These are phyloP conservation scores for Ophiothrix spiculata DNA, from an alignment of 35 echinoderm and acorn worm genomes.

Conservation along the genomic window DNA sequence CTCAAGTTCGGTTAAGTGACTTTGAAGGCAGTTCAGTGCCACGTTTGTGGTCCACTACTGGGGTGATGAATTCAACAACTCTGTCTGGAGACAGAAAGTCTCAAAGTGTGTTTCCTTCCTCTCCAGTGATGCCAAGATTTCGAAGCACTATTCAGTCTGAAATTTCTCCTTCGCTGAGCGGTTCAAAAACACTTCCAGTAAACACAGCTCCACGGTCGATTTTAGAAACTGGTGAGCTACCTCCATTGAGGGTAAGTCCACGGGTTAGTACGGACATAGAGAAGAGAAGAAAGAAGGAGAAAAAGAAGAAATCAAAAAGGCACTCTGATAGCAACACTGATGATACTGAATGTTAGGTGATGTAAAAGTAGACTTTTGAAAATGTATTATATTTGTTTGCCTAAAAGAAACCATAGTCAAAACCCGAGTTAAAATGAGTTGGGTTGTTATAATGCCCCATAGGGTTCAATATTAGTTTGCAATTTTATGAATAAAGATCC, in stretches of 20 bases:
- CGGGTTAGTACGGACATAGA: no score
- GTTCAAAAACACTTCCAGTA: not conserved
- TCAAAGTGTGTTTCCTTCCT: not conserved
- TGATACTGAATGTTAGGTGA: no score
- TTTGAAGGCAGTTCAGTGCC: not conserved
- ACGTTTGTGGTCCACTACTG: not conserved
- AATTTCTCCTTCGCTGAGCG: not conserved
- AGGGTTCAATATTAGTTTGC: no score
- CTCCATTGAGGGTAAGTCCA: not conserved
- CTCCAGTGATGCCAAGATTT: not conserved
- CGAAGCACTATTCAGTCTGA: not conserved
- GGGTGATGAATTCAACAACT: not conserved
- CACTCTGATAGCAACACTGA: no score
- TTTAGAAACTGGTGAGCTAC: not conserved
- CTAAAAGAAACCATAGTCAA: no score
- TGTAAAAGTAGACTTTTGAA: no score
- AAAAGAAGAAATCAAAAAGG: no score
- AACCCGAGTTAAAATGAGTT: no score
- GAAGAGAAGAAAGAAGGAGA: no score
- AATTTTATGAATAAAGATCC: no score
- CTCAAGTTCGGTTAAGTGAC: not conserved
- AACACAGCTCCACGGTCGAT: not conserved
- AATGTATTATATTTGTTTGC: no score
- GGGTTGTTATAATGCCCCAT: no score
- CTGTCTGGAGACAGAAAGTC: not conserved